Base-by-base conservation (phyloP, 2,888 invertebrate genomes). In the Sipunculus nudus region DNA sequence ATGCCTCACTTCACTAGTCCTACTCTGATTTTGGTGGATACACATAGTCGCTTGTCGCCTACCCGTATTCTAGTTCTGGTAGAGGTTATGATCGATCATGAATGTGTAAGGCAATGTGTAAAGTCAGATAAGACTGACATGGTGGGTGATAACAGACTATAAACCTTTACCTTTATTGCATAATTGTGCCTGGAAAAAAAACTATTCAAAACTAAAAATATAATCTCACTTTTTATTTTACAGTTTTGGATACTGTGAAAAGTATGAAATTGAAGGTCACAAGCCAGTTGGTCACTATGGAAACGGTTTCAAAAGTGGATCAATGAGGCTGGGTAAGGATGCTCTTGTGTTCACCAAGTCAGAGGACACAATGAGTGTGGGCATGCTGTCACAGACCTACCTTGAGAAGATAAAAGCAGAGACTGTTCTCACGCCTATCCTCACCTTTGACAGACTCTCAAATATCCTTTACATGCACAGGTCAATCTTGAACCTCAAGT, bases 281-380 rank as follows among this genome's bases (percentile, higher is more conserved):
- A 71, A 72, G 38, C 80, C 82, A 6, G 78, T 82, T 47, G 82
- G 82, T 43, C 72, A 75, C 31, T 82, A 80, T 72, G 82, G 82
- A 4, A 82, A 82, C 59, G 82, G 82, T 2, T 82, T 82, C 66
- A 82, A 82, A 62, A 78, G 78, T 5, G 81, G 81, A 4, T 78
- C 78, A n/a, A 82, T 82, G 82, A 72, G 80, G 16, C 73, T 82
- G 16, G 82, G 78, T 2, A 71, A 73, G 38, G 81, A 81, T 67
- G 81, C 77, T 1, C 50, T 82, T n/a, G 81, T 82, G 23, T 77
- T 82, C 62, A 80, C 81, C 4, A 66, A 75, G 16, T 31, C 19
- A 31, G 41, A 45, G 10, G 48, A 56, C 26, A 68, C 69, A n/a
- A 74, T 74, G 53, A 77, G 77, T 60, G 74, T 78, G 3, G 81